phyloP scores from a whole-genome alignment of 2,113 vertebrate genomes.

The Bombycilla garrulus region DNA sequence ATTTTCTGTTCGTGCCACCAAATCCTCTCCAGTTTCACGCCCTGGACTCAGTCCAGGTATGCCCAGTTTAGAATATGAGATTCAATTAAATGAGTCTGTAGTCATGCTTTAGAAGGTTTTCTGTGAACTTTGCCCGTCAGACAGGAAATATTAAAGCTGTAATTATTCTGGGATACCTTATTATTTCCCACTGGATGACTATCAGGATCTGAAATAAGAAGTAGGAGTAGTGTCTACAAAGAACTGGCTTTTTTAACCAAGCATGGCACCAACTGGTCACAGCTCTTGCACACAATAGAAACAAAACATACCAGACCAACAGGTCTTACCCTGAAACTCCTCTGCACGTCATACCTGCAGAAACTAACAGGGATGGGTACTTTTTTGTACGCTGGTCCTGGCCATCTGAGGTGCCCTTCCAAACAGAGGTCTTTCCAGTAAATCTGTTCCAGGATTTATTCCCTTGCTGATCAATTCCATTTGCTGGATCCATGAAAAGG shows the following conservation, averaged over 20 bases:
- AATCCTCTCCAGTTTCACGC: neutral
- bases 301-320: rapidly evolving
- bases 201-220: neutral
- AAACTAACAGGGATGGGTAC: neutral
- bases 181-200: neutral
- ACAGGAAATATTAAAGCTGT: neutral
- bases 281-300: neutral
- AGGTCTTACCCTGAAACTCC: neutral
- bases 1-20: neutral
- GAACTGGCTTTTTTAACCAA: neutral
- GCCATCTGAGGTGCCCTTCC: neutral
- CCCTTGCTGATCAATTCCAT: neutral
- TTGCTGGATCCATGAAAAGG: neutral
- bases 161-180: neutral
- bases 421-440: neutral
- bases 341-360: rapidly evolving
- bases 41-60: neutral
- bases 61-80: neutral
- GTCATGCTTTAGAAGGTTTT: neutral
- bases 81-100: neutral
- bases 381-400: neutral
- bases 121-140: neutral
- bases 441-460: neutral
- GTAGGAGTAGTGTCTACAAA: neutral
- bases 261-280: neutral